Evolutionary conservation across 2,888 invertebrate species (phyloP), one percentile per base, ranked within the genome.

Genomic region (Scaptomyza cyrtandrae): DNA sequence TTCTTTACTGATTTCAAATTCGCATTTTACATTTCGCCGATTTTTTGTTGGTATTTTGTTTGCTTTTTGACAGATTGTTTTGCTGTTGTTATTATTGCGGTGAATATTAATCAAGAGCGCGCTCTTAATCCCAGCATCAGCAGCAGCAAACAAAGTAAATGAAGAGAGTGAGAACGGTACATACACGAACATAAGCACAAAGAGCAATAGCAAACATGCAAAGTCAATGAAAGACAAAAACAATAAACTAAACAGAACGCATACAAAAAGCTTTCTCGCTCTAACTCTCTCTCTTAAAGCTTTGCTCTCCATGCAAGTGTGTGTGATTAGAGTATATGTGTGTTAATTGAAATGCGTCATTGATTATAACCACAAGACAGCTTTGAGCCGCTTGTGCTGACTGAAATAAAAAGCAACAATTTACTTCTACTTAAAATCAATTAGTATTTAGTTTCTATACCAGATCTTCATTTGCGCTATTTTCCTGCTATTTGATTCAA

Each of bases 331-430:
- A 24, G 24, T 24, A 24, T 24, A 48, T 37, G 52, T 58, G 70
- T 76, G 72, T 66, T 80, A 76, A 74, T 80, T 83, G 65, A 80
- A 83, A 64, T 80, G 84, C 84, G 66, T 74, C 68, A 58, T 64
- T 80, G 80, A 80, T 74, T 80, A 59, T 52, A 59, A 67, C 67
- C 71, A 64, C 70, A 54, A 69, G 62, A 76, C 59, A 48, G 39
- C 29, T 46, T 46, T 27, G 45, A 27, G 14, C 10, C 14, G 45
- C 9, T 27, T 14, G n/a, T 46, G 29, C 14, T 29, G 29, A 9
- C 33, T 33, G 10, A 33, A 33, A 33, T 33, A 33, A 33, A 33
- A 33, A 33, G 33, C 33, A 33, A 33, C 33, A 33, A 10, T 11
- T 33, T 10, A 11, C 33, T 33, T 33, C 3, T 10, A 2, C 33